Base-by-base conservation (phyloP, 2,113 vertebrate genomes). In the Hyperoodon ampullatus region DNA sequence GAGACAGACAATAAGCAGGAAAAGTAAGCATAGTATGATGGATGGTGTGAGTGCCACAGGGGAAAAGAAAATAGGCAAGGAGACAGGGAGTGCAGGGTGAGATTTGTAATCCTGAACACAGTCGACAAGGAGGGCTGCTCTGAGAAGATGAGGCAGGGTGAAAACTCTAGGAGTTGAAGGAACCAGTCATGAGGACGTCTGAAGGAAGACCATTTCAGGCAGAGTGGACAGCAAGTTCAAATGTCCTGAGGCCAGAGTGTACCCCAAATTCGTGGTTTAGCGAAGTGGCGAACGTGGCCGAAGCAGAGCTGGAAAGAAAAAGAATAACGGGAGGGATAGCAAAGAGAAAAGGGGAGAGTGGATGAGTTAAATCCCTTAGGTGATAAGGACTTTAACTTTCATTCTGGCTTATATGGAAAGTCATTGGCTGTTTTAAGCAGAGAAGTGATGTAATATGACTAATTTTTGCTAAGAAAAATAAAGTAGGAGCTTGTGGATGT, bases 281-380 rank as follows among this genome's bases (percentile, higher is more conserved):
- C 50, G 68, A 81, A 65, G 21, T 61, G 88, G 50, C 6, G 50
- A n/a, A 2, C 14, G 19, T 0, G 16, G 18, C 6, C 58, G 6
- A 65, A 39, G 26, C 21, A 82, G 39, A 66, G 39, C 6, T 72
- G 61, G 14, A 28, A 47, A 58, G 35, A n/a, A 78, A 4, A 28
- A 58, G 19, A 78, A 8, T 8, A 47, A 28, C 3, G 33, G 11
- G 66, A 26, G 35, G 63, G 11, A 80, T 44, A 15, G 15, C 66
- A 70, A 26, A 78, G 33, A 58, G 13, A 26, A 35, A 61, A 88
- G 28, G 35, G 26, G 12, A 58, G 55, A 6, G 9, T 47, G 50
- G n/a, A 35, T 16, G 6, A 2, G 19, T 5, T 19, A 13, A 2
- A 11, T 21, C 44, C 14, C 47, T 1, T 4, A 26, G 11, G 4